Base-by-base conservation (phyloP, 2,113 vertebrate genomes). In the Tetrao urogallus region DNA sequence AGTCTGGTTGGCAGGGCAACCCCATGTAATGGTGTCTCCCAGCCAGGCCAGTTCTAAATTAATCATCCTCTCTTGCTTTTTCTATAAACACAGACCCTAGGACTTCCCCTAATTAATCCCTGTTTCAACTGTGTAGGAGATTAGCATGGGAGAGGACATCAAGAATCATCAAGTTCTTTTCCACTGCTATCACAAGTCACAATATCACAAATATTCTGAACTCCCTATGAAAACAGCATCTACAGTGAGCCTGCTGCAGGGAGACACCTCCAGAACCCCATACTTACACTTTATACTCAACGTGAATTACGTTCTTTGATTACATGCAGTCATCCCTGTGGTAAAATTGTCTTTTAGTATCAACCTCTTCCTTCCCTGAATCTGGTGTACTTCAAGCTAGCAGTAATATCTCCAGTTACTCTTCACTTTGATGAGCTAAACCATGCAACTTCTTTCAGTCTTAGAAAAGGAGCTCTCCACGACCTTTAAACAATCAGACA, bases 71-170 rank as follows among this genome's bases (percentile, higher is more conserved):
- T 91, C 72, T 40, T 78, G 43, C 36, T 79, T 93, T 92, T 89
- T 94, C 87, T 79, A 40, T 11, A 78, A 92, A 82, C 78, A 92
- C 78, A 91, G 79, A 83, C 67, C 60, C 76, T 82, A 66, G 67
- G 78, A 77, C 45, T 88, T 71, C 42, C 54, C 54, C 88, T 56
- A 86, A 82, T 88, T 89, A 92, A 88, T 95, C 43, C 69, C 50
- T 86, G 21, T 80, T 95, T 80, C 72, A 54, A 38, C 32, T 77
- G 24, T 0, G 0, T 25, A 67, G 34, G 10, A 38, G 50, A 70
- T 80, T 86, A 58, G 28, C 45, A 80, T 80, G 50, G 72, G 64
- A 70, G 82, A 77, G n/a, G 73, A 83, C 71, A 34, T 56, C 16
- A 66, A 10, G 56, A 91, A 61, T 80, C 71, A 88, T 43, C 17